These are phyloP conservation scores for Oreamnos americanus DNA, from an alignment of 2,113 vertebrate species.

Conservation along the genomic window DNA sequence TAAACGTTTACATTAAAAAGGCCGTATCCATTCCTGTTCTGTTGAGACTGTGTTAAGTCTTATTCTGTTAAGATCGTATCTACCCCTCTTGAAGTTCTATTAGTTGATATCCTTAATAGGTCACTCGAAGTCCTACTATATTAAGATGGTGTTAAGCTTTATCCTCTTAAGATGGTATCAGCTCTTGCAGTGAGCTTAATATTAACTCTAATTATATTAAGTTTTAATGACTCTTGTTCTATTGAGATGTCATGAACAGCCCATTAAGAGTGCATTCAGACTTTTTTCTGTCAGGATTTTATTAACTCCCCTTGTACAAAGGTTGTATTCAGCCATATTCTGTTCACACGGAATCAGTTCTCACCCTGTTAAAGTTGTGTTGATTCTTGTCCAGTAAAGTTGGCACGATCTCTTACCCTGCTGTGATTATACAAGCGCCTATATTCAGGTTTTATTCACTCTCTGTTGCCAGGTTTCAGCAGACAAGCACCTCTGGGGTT, in stretches of 20 bases:
- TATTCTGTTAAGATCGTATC: neutral
- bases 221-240: neutral
- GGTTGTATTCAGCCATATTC: neutral
- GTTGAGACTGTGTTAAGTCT: accelerated
- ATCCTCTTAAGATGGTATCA: too few species aligned
- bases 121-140: accelerated
- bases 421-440: accelerated
- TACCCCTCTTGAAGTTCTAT: accelerated
- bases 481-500: neutral
- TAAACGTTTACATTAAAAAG: neutral
- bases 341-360: neutral
- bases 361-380: neutral
- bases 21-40: neutral
- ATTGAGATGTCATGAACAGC: too few species aligned
- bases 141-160: neutral
- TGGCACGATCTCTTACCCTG: accelerated
- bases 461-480: accelerated
- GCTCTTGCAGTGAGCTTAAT: neutral
- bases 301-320: neutral
- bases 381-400: neutral
- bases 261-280: too few species aligned
- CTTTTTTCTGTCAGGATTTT: neutral
- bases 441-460: accelerated
- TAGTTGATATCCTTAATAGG: accelerated
- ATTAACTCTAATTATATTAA: neutral